A percentile compares a stretch with the other conserved stretches of the same genome.
These are phyloP conservation scores for Cyanoderma ruficeps DNA, from an alignment of 2,113 vertebrate species.

Conservation along the genomic window DNA sequence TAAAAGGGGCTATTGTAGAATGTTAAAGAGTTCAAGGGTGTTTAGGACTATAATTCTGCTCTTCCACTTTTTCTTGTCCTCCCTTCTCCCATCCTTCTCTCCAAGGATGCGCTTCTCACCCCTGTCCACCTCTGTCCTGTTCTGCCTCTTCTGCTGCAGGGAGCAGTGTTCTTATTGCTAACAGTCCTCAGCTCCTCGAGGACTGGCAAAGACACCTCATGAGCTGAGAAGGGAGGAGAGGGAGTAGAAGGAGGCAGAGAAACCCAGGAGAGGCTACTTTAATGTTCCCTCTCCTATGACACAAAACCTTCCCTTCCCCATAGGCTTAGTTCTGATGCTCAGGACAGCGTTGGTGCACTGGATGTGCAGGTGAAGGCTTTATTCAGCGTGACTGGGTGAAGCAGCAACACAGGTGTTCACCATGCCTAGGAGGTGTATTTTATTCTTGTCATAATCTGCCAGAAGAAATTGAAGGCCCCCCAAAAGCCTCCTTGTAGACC, in stretches of 20 bases:
- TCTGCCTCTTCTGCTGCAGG: background rate
- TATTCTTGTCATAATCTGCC: background rate
- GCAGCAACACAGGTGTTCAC: background rate
- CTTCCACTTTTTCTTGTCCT: background rate
- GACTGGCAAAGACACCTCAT: background rate
- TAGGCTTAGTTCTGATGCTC: background rate
- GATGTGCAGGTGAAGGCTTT: background rate
- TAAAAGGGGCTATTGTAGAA: background rate
- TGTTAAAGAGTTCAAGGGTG: background rate
- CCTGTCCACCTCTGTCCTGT: background rate
- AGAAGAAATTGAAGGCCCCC: background rate
- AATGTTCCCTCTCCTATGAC: background rate
- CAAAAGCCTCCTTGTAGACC: background rate
- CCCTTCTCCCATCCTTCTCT: background rate
- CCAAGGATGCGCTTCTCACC: fast-evolving
- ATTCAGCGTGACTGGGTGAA: background rate
- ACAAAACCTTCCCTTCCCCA: background rate
- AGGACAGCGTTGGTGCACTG: fast-evolving
- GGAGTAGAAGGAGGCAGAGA: background rate
- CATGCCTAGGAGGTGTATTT: background rate
- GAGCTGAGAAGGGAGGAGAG: background rate
- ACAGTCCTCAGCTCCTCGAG: background rate
- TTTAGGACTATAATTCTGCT: background rate
- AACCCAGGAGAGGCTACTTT: background rate
- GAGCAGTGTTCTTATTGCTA: too few species aligned